Evolutionary conservation across 2,888 invertebrate genomes (phyloP), one percentile per base, ranked within the genome.

Genomic region (Chrysina gloriosa): DNA sequence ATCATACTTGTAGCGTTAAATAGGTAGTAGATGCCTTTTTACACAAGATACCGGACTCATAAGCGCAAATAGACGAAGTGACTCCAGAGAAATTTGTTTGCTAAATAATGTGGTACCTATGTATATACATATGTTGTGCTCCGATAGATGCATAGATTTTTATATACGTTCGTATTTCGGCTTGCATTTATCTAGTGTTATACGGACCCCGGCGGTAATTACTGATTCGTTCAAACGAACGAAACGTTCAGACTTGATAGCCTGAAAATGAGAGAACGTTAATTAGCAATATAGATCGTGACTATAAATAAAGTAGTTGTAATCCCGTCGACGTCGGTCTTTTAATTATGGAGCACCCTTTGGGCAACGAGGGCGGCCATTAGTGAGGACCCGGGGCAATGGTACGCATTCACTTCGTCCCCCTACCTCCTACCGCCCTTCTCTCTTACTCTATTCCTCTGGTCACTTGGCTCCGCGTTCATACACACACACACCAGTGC

Each of bases 201-300:
- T 27, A 50, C 31, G 34, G 64, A 64, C 61, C 69, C 63, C 64
- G 67, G 64, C 71, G 72, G 76, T 77, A 78, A 79, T 78, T 77
- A 77, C 77, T 39, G 74, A 75, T 68, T 47, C 69, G 72, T 75
- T 74, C 76, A 79, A 79, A 78, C 81, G 58, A 58, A 58, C 36
- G 25, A 19, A 58, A 58, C 39, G 36, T 25, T 39, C 23, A 77
- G 77, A 56, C 74, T 75, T 77, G 79, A 79, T 80, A 78, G 77
- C 77, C 39, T 80, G 79, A 79, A 80, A 81, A 80, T 78, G 80
- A 80, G 66, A 69, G 63, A 69, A 78, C 81, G 80, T 81, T 82
- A 82, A 82, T 82, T 82, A 82, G 81, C 81, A 81, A 82, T 82
- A 82, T 80, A 82, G 82, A 82, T 82, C 82, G 82, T 82, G 82